Base-by-base conservation (phyloP, 2,797 vertebrate species). In the Paramormyrops hopkinsi region DNA sequence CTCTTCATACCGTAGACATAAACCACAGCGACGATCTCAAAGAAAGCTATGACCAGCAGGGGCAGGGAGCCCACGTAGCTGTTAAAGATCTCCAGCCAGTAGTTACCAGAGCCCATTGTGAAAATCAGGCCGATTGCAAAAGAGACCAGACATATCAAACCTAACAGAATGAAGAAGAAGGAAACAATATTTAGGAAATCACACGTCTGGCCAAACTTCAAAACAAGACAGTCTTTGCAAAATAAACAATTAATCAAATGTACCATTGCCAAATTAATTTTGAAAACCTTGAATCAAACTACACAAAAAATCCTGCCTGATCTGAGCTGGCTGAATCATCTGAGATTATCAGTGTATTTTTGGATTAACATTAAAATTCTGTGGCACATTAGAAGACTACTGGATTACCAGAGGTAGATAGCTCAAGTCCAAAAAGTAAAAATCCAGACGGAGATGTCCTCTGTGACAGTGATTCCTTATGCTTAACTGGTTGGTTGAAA, bases 1-100 rank as follows among this genome's bases (percentile, higher is more conserved):
- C 93, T 97, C 90, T 95, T 94, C 90, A 97, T 95, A 73, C 98
- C 98, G 0, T 96, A 96, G 86, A 97, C 3, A 0, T 96, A 96
- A 0, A 90, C 79, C 12, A 98, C 95, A 3, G 90, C 95, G 0
- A 94, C 51, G 17, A 98, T 91, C 93, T 99, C 98, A 76, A 96
- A 96, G 91, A 98, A 96, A n/a, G 97, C 97, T 0, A 99, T 92
- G 90, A 98, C 76, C 79, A 99, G 93, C 62, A 99, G 95, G 90
- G 97, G 97, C 5, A 98, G 37, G 0, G 97, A 97, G 14, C 93
- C 96, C 3, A 95, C 96, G 0, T 97, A 97, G 91, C 88, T 93
- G 91, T 98, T 98, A 22, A 99, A 98, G 90, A 98, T 93, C 92
- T 98, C 97, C 54, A 99, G 94, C 98, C 98, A 99, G 93, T 99